phyloP scores from a whole-genome alignment of 2,797 vertebrate species.

The Pseudochirops corinnae region DNA sequence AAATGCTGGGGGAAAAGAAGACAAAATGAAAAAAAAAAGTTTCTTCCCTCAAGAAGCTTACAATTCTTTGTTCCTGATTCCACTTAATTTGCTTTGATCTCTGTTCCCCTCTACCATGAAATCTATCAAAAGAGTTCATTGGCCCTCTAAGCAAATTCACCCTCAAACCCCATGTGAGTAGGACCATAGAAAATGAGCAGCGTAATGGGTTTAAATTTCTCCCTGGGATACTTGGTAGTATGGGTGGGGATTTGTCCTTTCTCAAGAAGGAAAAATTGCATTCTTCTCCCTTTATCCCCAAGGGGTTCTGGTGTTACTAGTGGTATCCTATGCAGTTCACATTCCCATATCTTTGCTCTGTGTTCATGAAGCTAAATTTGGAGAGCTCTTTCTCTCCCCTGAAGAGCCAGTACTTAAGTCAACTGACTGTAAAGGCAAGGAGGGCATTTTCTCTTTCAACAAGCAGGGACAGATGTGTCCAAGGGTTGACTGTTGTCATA shows the following conservation, averaged over 20 bases:
- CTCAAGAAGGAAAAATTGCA: fast-evolving
- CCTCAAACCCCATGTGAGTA: slow-evolving; percentile 5
- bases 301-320: fast-evolving
- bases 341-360: not conserved
- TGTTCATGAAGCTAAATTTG: not conserved
- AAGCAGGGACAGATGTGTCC: slow-evolving; percentile 55
- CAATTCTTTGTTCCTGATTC: not conserved
- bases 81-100: not conserved
- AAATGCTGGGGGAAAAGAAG: not conserved
- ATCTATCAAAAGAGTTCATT: slow-evolving; percentile 49
- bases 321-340: not conserved
- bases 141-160: not conserved
- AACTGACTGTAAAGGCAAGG: slow-evolving; percentile 28
- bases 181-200: slow-evolving; percentile 21
- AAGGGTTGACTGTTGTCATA: slow-evolving; percentile 28
- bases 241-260: not conserved
- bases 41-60: not conserved
- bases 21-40: not conserved
- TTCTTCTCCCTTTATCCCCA: not conserved
- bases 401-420: slow-evolving; percentile 22
- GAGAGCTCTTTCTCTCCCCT: slow-evolving; percentile 43
- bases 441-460: slow-evolving; percentile 46
- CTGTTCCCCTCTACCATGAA: slow-evolving; percentile 40
- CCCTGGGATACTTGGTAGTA: fast-evolving
- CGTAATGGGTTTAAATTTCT: not conserved